A percentile compares a stretch with the other conserved stretches of the same genome.
Evolutionary conservation across 1,140 invertebrate genomes (phyloP).

Genomic region (Euschistus heros): DNA sequence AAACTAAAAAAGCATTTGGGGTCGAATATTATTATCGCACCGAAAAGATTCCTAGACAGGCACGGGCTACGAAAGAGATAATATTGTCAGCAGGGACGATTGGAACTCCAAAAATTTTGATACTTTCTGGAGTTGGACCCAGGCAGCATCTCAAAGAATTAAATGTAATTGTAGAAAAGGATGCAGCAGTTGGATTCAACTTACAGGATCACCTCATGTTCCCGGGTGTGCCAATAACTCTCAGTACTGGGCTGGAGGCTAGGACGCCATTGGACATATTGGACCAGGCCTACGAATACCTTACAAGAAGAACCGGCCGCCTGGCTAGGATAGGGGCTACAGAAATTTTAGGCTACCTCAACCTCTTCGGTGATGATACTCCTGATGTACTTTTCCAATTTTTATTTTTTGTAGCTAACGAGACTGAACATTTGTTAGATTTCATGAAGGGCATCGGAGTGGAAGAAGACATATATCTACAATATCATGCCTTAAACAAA

Average conservation of each 20-base stretch:
- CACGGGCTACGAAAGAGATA: constrained; percentile 60
- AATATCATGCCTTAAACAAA: constrained; percentile 37
- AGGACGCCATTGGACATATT: constrained; percentile 31
- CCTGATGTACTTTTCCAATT: constrained; percentile 35
- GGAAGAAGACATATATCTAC: constrained; percentile 60
- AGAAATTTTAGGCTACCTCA: constrained; percentile 36
- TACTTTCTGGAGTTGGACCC: constrained; percentile 43
- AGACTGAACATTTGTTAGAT: constrained; percentile 48
- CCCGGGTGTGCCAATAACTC: constrained; percentile 20
- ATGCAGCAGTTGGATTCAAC: constrained; percentile 37
- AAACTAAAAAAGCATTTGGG: constrained; percentile 55
- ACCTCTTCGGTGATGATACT: constrained; percentile 33
- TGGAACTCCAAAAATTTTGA: constrained; percentile 37
- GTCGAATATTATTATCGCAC: constrained; percentile 53
- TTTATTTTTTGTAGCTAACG: constrained; percentile 35
- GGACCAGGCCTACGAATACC: constrained; percentile 39
- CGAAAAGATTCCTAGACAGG: constrained; percentile 41
- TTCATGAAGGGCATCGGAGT: constrained; percentile 33
- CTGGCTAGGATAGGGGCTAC: constrained; percentile 36
- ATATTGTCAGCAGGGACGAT: constrained; percentile 34
- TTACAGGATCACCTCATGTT: constrained; percentile 41
- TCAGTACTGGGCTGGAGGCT: not conserved
- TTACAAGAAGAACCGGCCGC: constrained; percentile 36
- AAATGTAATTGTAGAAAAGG: constrained; percentile 27
- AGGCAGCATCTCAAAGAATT: constrained; percentile 34